A percentile compares a stretch with the other conserved stretches of the same genome.
Evolutionary conservation across 2,113 vertebrate species (phyloP).

Genomic region (Mustelus asterias): DNA sequence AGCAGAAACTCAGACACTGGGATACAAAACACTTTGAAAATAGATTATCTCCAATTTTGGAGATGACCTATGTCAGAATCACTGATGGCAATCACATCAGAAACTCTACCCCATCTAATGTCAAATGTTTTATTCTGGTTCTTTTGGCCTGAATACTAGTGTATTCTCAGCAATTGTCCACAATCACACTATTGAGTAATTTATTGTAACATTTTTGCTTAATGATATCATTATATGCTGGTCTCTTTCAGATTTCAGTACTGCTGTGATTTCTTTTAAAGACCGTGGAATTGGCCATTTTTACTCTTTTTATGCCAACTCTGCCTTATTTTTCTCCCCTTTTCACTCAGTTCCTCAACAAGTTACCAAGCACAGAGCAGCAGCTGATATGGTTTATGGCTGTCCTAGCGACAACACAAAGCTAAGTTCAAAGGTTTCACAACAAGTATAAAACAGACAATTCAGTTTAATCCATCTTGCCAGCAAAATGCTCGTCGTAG

Average conservation of each 20-base stretch:
- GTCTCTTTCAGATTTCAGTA: background rate
- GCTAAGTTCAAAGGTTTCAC: background rate
- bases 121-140: background rate
- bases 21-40: background rate
- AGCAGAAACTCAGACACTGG: background rate
- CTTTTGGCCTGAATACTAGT: background rate
- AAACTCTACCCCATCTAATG: background rate
- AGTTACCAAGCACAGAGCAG: background rate
- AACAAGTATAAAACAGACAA: background rate
- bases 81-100: background rate
- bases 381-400: background rate
- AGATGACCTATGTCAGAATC: background rate
- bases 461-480: background rate
- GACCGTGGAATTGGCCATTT: background rate
- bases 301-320: background rate
- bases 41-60: background rate
- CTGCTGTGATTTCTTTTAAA: background rate
- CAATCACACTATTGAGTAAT: background rate
- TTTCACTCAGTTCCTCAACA: background rate
- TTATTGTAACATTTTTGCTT: conserved; percentile 11
- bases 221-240: background rate
- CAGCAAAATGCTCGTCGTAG: background rate
- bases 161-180: background rate
- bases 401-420: background rate
- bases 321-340: background rate